Evolutionary conservation across 2,797 vertebrate genomes (phyloP).

Genomic region (Vultur gryphus): DNA sequence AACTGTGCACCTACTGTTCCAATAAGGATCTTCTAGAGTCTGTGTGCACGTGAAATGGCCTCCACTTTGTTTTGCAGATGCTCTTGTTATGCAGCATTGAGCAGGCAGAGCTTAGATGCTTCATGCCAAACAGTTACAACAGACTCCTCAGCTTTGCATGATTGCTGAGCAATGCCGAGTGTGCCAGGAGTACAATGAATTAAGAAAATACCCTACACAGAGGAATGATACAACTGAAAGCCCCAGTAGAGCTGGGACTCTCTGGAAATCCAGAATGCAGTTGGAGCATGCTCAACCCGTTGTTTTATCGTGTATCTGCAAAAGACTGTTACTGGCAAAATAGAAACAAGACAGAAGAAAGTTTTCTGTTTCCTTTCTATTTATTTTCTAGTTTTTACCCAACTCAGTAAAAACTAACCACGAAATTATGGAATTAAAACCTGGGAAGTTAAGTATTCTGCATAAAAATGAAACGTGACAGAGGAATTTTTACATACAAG

Average conservation of each 20-base stretch:
- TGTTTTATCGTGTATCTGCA: background rate
- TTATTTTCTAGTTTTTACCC: background rate
- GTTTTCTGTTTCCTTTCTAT: background rate
- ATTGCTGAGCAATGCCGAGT: background rate
- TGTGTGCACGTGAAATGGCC: background rate
- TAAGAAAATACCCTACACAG: background rate
- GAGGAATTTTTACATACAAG: background rate
- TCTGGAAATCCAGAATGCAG: background rate
- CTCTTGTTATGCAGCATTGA: background rate
- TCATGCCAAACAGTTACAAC: rapidly evolving
- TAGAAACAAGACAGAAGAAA: background rate
- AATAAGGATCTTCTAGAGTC: background rate
- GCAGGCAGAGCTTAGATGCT: background rate
- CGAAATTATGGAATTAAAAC: background rate
- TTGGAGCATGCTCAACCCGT: background rate
- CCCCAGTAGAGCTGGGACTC: background rate
- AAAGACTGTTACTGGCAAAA: background rate
- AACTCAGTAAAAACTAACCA: background rate
- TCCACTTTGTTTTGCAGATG: background rate
- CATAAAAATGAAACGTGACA: background rate
- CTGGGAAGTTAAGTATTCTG: background rate
- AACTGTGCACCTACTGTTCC: background rate
- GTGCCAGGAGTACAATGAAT: background rate
- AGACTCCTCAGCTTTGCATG: background rate
- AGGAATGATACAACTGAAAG: background rate